Percentiles rank a stretch among this genome's conserved stretches.
Evolutionary conservation across 2,797 vertebrate genomes (phyloP).

Genomic region (Crossoptilon crossoptilon): DNA sequence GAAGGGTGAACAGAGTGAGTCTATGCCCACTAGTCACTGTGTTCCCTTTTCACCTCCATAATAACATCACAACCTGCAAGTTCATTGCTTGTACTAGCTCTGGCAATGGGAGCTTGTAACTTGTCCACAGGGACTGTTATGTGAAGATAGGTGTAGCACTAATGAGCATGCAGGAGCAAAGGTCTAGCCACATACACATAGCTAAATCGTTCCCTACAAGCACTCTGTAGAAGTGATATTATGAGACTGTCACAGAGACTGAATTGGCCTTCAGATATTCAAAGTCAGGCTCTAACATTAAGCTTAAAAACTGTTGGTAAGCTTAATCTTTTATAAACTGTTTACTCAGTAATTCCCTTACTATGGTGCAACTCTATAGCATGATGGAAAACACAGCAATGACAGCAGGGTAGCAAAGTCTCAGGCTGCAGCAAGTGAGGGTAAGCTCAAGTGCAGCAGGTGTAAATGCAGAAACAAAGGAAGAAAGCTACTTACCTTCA

Average conservation of each 20-base stretch:
- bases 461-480: no score
- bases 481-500: no score
- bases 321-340: not conserved
- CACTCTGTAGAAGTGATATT: not conserved
- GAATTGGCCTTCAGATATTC: not conserved
- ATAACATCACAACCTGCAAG: not conserved
- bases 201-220: not conserved
- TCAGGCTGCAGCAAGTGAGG: no score
- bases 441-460: no score
- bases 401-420: no score
- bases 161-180: not conserved
- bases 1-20: not conserved
- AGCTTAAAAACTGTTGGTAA: not conserved
- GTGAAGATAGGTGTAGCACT: not conserved
- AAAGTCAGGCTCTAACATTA: not conserved
- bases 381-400: no score
- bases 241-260: not conserved
- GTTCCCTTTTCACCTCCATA: not conserved
- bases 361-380: not conserved
- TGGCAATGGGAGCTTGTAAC: accelerated
- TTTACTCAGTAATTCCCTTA: not conserved
- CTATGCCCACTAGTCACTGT: not conserved
- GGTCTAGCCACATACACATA: not conserved
- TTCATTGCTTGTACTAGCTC: not conserved
- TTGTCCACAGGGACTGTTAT: not conserved